Conservation (phyloP, 2,888 invertebrate genomes). For the Gasteruption jaculator region DNA sequence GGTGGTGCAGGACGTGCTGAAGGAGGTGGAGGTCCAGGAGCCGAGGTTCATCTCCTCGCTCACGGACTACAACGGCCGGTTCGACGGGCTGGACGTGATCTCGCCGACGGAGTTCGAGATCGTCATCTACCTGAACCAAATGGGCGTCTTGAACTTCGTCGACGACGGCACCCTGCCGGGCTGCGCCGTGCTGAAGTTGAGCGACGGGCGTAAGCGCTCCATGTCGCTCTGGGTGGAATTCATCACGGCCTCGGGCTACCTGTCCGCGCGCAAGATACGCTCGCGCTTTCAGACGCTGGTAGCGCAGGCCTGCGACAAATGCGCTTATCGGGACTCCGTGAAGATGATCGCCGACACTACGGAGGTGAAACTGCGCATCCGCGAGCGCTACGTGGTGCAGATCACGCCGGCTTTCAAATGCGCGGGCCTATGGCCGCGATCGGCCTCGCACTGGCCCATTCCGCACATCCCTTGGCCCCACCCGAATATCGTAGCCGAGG, state of each 20-base stretch:
- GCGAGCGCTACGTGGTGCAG: constrained; percentile 87
- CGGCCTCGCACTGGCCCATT: constrained; percentile 91
- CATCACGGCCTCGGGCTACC: constrained; percentile 92
- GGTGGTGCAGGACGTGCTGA: constrained; percentile 90
- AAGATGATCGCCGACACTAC: constrained; percentile 93
- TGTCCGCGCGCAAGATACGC: constrained; percentile 90
- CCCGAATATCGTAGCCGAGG: constrained; percentile 84
- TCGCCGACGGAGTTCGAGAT: constrained; percentile 93
- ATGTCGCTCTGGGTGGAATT: constrained; percentile 99
- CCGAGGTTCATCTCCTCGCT: constrained; percentile 89
- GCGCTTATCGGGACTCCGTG: constrained; percentile 85
- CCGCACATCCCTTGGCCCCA: constrained; percentile 91
- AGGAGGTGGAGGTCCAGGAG: constrained; percentile 93
- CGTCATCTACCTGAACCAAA: constrained; percentile 91
- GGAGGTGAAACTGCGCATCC: constrained; percentile 83
- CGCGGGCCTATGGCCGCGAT: constrained; percentile 89
- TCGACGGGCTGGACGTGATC: constrained; percentile 89
- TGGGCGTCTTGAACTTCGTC: constrained; percentile 96
- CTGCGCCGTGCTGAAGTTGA: constrained; percentile 90
- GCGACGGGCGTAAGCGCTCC: constrained; percentile 91
- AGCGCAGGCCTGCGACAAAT: constrained; percentile 88
- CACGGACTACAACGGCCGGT: constrained; percentile 83
- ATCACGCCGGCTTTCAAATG: constrained; percentile 94
- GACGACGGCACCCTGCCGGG: constrained; percentile 91
- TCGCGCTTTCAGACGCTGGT: constrained; percentile 88